Conservation (phyloP, 2,888 invertebrate genomes). For the Tetranychus piercei region DNA sequence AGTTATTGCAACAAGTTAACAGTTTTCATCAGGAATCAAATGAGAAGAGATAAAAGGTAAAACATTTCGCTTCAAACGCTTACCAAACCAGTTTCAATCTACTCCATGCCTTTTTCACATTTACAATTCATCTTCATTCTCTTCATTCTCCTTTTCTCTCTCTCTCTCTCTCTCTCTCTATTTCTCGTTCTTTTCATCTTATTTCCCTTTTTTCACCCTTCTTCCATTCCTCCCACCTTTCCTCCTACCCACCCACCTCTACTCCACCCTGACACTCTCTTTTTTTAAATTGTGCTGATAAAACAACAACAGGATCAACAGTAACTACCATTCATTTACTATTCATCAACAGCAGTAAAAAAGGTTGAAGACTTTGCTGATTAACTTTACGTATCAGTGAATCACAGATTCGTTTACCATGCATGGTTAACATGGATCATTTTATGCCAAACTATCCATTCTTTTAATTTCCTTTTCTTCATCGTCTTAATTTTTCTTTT, state of each 20-base stretch:
- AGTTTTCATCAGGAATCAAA: neutral
- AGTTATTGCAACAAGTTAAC: neutral
- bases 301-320: too few species aligned
- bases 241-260: neutral
- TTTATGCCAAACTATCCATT: neutral
- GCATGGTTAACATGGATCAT: neutral
- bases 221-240: neutral
- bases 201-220: neutral
- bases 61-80: neutral
- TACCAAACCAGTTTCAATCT: neutral
- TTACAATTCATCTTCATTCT: neutral
- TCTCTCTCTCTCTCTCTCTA: neutral
- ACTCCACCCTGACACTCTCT: neutral
- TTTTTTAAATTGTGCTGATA: too few species aligned
- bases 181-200: neutral
- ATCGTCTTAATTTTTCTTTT: neutral
- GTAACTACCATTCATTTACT: too few species aligned
- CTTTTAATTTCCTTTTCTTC: neutral
- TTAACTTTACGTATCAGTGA: neutral
- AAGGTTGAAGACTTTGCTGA: neutral
- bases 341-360: neutral
- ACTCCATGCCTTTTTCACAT: neutral
- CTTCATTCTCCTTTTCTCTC: neutral
- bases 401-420: neutral
- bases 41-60: neutral